These are phyloP conservation scores for Dolichotis patagonum DNA, from an alignment of 2,113 vertebrate species.

Conservation along the genomic window DNA sequence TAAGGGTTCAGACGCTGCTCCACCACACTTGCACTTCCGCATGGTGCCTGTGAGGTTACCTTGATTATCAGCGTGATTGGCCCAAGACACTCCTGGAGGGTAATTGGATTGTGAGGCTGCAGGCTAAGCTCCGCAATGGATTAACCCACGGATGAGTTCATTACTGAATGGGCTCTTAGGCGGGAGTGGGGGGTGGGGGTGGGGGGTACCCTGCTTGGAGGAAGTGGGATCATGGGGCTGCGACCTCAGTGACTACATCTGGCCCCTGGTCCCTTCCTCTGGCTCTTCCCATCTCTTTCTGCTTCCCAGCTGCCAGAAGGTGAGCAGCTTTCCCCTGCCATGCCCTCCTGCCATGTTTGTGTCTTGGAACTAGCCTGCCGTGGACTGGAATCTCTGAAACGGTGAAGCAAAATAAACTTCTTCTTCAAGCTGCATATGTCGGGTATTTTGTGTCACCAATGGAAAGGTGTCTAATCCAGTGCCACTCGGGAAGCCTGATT, in stretches of 20 bases:
- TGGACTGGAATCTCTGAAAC: neutral
- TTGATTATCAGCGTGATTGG: neutral
- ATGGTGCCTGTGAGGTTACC: neutral
- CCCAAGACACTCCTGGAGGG: neutral
- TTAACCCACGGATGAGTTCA: neutral
- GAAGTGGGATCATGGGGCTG: neutral
- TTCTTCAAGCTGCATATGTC: neutral
- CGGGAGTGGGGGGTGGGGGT: no score
- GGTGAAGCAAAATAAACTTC: neutral
- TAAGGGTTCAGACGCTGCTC: neutral
- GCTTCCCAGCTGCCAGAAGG: neutral
- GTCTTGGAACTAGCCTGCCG: neutral
- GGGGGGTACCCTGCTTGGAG: neutral
- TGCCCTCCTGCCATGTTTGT: neutral
- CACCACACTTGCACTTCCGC: accelerated
- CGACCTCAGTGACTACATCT: neutral
- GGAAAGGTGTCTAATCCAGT: neutral
- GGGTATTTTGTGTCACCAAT: neutral
- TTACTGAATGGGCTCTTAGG: neutral
- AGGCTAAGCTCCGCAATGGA: neutral
- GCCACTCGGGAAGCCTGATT: neutral
- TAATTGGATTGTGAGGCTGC: neutral
- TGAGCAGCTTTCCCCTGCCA: neutral
- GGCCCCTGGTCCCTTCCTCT: neutral
- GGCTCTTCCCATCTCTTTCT: neutral